Conservation (phyloP, 1,140 invertebrate species). For the Drosophila santomea region DNA sequence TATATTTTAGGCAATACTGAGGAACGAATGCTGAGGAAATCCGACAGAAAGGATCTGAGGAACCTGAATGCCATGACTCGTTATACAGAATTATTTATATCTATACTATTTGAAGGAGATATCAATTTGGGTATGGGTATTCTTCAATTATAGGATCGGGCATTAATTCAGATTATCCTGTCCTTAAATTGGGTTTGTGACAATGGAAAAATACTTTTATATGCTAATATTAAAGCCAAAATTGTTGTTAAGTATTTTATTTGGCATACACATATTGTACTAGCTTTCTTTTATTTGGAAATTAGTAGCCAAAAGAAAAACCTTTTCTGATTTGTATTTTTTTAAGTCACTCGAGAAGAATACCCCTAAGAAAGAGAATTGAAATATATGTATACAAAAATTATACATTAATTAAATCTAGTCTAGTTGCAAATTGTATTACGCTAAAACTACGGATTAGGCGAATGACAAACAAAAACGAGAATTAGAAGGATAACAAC, state of each 20-base stretch:
- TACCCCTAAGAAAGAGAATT: constrained; percentile 24
- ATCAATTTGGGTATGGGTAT: constrained; percentile 9
- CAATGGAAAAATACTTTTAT: background rate
- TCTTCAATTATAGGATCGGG: background rate
- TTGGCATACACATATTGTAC: background rate
- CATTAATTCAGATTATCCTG: background rate
- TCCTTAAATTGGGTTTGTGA: background rate
- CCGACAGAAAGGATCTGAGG: constrained; percentile 4
- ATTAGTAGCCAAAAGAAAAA: background rate
- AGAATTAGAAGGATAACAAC: constrained; percentile 1
- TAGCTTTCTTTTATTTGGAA: background rate
- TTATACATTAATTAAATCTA: constrained; percentile 47
- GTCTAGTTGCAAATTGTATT: constrained; percentile 58
- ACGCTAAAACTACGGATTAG: constrained; percentile 42
- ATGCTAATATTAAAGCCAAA: constrained; percentile 6
- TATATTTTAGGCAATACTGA: constrained; percentile 74
- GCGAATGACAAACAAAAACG: constrained; percentile 7
- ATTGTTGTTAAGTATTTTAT: constrained; percentile 7
- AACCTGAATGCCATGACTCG: constrained; percentile 42
- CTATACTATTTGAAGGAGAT: constrained; percentile 5
- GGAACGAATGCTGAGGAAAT: constrained; percentile 5
- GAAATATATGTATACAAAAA: constrained; percentile 34
- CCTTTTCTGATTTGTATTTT: background rate
- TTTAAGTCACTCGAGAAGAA: constrained; percentile 1
- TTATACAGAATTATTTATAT: constrained; percentile 41